Evolutionary conservation across 2,888 invertebrate genomes (phyloP).

Genomic region (Falcaria lacertinaria): DNA sequence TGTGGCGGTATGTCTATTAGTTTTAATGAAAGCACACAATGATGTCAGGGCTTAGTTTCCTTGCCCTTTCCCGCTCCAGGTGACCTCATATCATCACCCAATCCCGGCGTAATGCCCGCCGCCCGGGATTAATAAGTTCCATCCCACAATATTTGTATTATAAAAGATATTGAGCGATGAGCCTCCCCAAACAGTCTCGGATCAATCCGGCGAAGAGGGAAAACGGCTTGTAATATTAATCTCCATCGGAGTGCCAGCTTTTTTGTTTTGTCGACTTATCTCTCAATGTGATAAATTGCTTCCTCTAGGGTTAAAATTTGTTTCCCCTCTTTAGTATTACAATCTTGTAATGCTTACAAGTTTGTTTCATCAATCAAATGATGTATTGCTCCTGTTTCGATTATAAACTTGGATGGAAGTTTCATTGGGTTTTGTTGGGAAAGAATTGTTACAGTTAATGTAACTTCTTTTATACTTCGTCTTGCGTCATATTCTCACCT

Average conservation of each 20-base stretch:
- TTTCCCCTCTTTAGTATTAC: constrained; percentile 30
- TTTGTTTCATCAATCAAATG: background rate
- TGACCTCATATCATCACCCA: background rate
- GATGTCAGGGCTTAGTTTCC: no score
- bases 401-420: background rate
- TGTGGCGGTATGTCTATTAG: no score
- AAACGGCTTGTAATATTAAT: constrained; percentile 16
- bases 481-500: no score
- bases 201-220: constrained; percentile 2
- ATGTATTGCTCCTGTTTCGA: background rate
- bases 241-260: constrained; percentile 14
- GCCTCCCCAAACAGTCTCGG: constrained; percentile 1
- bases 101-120: background rate
- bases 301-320: constrained; percentile 20
- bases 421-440: background rate
- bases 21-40: no score
- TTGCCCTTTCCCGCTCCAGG: no score
- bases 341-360: background rate
- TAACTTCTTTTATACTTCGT: no score
- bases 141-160: constrained; percentile 3
- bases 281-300: constrained; percentile 27
- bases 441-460: background rate
- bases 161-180: constrained; percentile 2
- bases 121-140: constrained; percentile 1
- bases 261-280: constrained; percentile 38